phyloP scores from a whole-genome alignment of 1,140 invertebrate species.

The Oryctes rhinoceros region DNA sequence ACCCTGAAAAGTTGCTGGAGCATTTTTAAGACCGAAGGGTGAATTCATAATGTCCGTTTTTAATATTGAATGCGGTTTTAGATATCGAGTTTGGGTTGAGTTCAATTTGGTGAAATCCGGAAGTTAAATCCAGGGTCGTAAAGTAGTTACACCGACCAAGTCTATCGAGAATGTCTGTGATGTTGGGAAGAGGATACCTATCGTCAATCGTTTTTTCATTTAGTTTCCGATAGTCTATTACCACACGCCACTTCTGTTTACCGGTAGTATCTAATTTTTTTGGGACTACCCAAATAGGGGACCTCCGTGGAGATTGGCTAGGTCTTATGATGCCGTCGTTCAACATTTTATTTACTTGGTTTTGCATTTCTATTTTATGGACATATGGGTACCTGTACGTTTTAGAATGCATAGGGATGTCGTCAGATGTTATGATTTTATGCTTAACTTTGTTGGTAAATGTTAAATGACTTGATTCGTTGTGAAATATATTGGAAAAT shows the following conservation, averaged over 20 bases:
- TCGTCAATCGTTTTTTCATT: constrained; percentile 48
- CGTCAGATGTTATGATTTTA: constrained; percentile 47
- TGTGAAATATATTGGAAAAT: constrained; percentile 3
- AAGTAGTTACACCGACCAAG: constrained; percentile 58
- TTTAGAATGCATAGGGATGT: constrained; percentile 48
- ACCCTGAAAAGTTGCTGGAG: constrained; percentile 60
- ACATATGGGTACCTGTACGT: constrained; percentile 49
- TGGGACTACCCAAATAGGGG: constrained; percentile 55
- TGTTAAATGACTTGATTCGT: constrained; percentile 17
- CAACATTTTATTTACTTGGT: constrained; percentile 52
- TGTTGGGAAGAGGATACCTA: constrained; percentile 46
- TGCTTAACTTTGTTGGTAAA: constrained; percentile 47
- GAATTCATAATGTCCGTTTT: constrained; percentile 59
- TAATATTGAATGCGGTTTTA: constrained; percentile 60
- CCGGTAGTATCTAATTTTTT: constrained; percentile 54
- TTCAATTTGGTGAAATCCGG: constrained; percentile 64
- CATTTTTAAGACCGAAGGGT: constrained; percentile 59
- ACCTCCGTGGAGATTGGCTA: constrained; percentile 51
- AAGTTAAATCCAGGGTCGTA: constrained; percentile 59
- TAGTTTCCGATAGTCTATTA: constrained; percentile 47
- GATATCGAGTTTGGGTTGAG: constrained; percentile 52
- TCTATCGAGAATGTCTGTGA: constrained; percentile 56
- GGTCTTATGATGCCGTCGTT: constrained; percentile 51
- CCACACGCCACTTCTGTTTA: constrained; percentile 45
- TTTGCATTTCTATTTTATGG: constrained; percentile 47